A percentile compares a stretch with the other conserved stretches of the same genome.
These are phyloP conservation scores for Alsophila aescularia DNA, from an alignment of 2,888 invertebrate genomes.

Conservation along the genomic window DNA sequence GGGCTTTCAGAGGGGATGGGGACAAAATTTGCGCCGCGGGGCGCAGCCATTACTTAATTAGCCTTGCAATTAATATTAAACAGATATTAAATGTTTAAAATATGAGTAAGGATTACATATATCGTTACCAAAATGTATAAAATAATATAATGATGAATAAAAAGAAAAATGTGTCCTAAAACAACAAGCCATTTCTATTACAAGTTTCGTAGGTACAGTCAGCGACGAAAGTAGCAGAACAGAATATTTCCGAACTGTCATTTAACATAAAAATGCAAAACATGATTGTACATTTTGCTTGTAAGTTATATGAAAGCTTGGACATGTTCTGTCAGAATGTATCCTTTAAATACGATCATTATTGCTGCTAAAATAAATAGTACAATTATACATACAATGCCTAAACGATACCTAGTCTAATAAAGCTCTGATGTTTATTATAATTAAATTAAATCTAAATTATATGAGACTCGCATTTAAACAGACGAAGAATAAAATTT, in stretches of 20 bases:
- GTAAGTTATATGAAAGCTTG: too few relatives aligned
- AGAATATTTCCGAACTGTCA: too few relatives aligned
- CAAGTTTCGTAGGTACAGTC: neutral
- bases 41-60: too few relatives aligned
- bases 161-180: neutral
- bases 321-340: neutral
- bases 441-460: slow-evolving; percentile 61
- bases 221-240: too few relatives aligned
- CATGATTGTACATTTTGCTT: too few relatives aligned
- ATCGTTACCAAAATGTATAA: too few relatives aligned
- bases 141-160: neutral
- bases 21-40: too few relatives aligned
- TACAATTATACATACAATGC: slow-evolving; percentile 4
- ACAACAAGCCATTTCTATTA: neutral
- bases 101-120: too few relatives aligned
- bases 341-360: neutral
- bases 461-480: slow-evolving; percentile 57
- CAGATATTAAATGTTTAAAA: too few relatives aligned
- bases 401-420: slow-evolving; percentile 63
- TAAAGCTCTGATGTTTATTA: slow-evolving; percentile 74
- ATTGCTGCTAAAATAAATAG: slow-evolving; percentile 1
- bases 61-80: too few relatives aligned
- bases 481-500: slow-evolving; percentile 38
- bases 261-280: too few relatives aligned
- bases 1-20: too few relatives aligned